phyloP scores from a whole-genome alignment of 2,888 invertebrate genomes.

The Hydrotaea cyrtoneurina region DNA sequence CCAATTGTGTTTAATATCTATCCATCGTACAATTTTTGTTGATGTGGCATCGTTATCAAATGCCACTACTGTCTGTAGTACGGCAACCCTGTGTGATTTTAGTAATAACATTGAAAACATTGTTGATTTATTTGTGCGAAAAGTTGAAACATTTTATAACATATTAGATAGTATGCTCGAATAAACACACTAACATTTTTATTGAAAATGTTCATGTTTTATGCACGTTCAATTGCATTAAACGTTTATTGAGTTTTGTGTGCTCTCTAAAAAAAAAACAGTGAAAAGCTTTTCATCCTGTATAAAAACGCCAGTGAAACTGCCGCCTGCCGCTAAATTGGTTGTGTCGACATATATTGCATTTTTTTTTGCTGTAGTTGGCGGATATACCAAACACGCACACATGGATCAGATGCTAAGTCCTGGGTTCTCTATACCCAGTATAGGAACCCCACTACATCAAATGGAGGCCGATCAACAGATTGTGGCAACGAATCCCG shows the following conservation, averaged over 20 bases:
- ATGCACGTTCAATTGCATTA: not conserved
- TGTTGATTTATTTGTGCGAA: not conserved
- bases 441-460: constrained; percentile 94
- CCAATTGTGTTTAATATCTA: too few relatives aligned
- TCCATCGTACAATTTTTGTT: not conserved
- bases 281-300: not conserved
- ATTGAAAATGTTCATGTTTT: not conserved
- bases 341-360: not conserved
- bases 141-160: not conserved
- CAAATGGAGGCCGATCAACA: constrained; percentile 95
- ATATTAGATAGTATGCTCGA: not conserved
- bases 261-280: not conserved
- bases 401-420: constrained; percentile 95
- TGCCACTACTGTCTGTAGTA: not conserved
- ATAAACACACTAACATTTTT: not conserved
- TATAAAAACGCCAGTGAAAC: not conserved
- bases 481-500: constrained; percentile 89
- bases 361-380: not conserved
- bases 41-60: constrained; percentile 4
- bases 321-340: not conserved
- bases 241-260: not conserved
- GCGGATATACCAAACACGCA: not conserved
- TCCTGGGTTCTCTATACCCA: constrained; percentile 93
- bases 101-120: not conserved
- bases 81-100: not conserved